phyloP scores from a whole-genome alignment of 2,113 vertebrate species.

The Asarcornis scutulata region DNA sequence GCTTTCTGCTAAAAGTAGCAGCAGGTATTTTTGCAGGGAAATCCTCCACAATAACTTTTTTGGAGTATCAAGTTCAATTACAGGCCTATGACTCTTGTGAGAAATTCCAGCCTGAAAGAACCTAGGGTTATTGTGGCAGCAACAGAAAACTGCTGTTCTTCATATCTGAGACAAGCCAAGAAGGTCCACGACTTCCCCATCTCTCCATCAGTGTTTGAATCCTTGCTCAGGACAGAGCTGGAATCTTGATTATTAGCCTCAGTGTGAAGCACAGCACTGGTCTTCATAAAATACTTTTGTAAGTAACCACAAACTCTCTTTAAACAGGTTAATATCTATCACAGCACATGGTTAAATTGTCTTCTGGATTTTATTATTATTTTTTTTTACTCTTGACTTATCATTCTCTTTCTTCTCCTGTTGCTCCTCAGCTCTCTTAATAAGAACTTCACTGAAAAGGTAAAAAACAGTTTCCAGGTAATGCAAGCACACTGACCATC shows the following conservation, averaged over 20 bases:
- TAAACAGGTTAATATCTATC: constrained; percentile 20
- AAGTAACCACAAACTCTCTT: constrained; percentile 38
- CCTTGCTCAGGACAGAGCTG: background rate
- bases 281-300: constrained; percentile 11
- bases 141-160: background rate
- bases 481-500: constrained; percentile 1
- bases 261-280: background rate
- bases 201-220: background rate
- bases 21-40: background rate
- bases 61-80: background rate
- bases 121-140: background rate
- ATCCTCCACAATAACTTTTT: background rate
- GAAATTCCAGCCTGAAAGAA: constrained; percentile 30
- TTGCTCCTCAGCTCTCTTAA: constrained; percentile 46
- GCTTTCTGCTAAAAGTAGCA: background rate
- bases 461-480: background rate
- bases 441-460: constrained; percentile 36
- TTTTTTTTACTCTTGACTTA: constrained; percentile 21
- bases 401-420: constrained; percentile 21
- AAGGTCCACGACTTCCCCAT: background rate
- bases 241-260: constrained; percentile 7
- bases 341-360: background rate
- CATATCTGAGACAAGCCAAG: constrained; percentile 4
- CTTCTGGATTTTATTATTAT: constrained; percentile 15
- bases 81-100: background rate